A percentile compares a stretch with the other conserved stretches of the same genome.
Conservation (phyloP, 2,888 invertebrate species). For the Eretmocerus hayati region DNA sequence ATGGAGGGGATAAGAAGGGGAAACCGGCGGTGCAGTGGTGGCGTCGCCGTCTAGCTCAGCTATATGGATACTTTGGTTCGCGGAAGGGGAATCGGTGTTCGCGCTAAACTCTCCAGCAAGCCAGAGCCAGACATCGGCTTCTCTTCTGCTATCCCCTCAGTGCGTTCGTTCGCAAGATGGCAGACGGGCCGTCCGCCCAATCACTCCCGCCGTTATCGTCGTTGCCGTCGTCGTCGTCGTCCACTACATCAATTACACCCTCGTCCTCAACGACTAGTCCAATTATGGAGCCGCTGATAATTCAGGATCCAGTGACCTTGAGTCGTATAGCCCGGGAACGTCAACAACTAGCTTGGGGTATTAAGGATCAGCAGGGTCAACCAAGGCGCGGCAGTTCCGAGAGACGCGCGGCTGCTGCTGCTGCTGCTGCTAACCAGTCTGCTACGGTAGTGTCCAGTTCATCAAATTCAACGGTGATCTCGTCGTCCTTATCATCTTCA, state of each 20-base stretch:
- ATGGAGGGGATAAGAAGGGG: too few species aligned
- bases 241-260: too few species aligned
- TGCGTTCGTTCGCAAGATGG: conserved; percentile 66
- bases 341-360: too few species aligned
- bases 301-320: too few species aligned
- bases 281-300: not conserved
- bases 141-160: conserved; percentile 6
- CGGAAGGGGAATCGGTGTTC: too few species aligned
- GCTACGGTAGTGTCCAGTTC: conserved; percentile 1
- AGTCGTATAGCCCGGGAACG: too few species aligned
- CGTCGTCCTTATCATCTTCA: conserved; percentile 6
- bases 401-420: conserved; percentile 18
- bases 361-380: not conserved
- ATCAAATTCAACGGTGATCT: too few species aligned
- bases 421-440: conserved; percentile 2
- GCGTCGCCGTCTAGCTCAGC: too few species aligned
- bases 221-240: conserved; percentile 5
- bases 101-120: too few species aligned
- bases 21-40: too few species aligned
- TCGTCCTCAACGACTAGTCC: conserved; percentile 50
- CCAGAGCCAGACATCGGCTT: too few species aligned
- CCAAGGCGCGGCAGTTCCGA: conserved; percentile 7
- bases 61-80: too few species aligned
- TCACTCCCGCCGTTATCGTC: conserved; percentile 54
- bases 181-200: conserved; percentile 67